Evolutionary conservation across 2,888 invertebrate genomes (phyloP).

Genomic region (Ormyrus rosae): DNA sequence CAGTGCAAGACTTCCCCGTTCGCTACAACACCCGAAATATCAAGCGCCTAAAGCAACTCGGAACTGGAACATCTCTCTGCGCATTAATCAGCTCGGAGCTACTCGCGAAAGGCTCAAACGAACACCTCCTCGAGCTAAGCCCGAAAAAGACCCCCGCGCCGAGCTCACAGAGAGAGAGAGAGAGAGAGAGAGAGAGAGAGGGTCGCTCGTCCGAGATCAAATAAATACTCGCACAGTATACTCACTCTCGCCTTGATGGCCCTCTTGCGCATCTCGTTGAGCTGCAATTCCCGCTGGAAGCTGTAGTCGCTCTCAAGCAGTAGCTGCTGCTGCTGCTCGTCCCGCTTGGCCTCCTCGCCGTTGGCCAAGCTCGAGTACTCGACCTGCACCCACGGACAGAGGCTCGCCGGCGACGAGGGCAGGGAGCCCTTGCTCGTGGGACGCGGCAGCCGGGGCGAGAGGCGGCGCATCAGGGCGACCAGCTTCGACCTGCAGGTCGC

Average conservation of each 20-base stretch:
- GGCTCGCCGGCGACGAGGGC: conserved; percentile 67
- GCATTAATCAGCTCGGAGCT: no score
- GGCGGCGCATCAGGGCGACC: conserved; percentile 69
- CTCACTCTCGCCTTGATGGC: conserved; percentile 45
- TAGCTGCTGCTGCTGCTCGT: background rate
- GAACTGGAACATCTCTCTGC: no score
- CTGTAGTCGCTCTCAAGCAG: conserved; percentile 66
- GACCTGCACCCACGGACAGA: conserved; percentile 72
- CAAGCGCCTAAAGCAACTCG: no score
- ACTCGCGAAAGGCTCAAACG: no score
- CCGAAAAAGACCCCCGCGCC: no score
- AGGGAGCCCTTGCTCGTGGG: conserved; percentile 67
- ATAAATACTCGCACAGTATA: background rate
- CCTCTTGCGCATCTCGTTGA: conserved; percentile 67
- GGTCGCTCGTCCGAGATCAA: no score
- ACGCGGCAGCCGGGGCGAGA: conserved; percentile 71
- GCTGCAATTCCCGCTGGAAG: conserved; percentile 71
- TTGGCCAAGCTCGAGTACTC: conserved; percentile 66
- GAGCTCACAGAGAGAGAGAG: background rate
- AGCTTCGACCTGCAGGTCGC: conserved; percentile 65
- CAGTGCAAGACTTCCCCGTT: no score
- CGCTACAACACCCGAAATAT: no score
- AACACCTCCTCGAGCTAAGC: no score
- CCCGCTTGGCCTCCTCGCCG: background rate
- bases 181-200: background rate